Conservation (phyloP, 2,888 invertebrate genomes). For the Drosophila crucigera region DNA sequence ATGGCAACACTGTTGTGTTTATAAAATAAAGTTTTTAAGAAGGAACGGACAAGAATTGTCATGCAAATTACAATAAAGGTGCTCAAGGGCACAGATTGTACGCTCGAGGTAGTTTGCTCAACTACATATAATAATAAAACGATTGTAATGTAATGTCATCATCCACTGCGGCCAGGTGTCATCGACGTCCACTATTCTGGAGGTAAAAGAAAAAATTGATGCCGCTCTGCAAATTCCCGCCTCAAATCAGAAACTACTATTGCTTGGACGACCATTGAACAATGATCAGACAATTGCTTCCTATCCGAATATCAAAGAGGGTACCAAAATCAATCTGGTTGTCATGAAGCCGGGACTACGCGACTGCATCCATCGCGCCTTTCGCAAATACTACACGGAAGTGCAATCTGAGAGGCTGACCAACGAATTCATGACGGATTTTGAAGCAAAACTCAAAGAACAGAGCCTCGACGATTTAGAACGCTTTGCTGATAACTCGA, state of each 20-base stretch:
- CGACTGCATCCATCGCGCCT: slow-evolving; percentile 86
- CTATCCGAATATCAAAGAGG: slow-evolving; percentile 91
- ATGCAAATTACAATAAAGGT: slow-evolving; percentile 92
- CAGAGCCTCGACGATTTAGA: slow-evolving; percentile 84
- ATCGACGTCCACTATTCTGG: slow-evolving; percentile 87
- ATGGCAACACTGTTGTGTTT: slow-evolving; percentile 61
- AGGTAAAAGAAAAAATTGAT: slow-evolving; percentile 90
- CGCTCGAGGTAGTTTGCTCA: slow-evolving; percentile 87
- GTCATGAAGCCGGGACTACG: slow-evolving; percentile 89
- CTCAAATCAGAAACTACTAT: slow-evolving; percentile 89
- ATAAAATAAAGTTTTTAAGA: slow-evolving; percentile 37
- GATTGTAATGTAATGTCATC: neutral
- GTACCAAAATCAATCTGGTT: slow-evolving; percentile 90
- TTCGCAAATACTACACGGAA: slow-evolving; percentile 87
- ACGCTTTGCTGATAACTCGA: slow-evolving; percentile 76
- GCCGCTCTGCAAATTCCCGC: slow-evolving; percentile 89
- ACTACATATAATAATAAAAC: neutral
- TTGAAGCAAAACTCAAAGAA: slow-evolving; percentile 81
- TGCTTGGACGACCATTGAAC: slow-evolving; percentile 89
- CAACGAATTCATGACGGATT: slow-evolving; percentile 82
- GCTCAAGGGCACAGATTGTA: slow-evolving; percentile 90
- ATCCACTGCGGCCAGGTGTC: slow-evolving; percentile 84
- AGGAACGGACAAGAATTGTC: slow-evolving; percentile 14
- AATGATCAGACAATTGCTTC: slow-evolving; percentile 90
- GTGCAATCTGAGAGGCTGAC: slow-evolving; percentile 87